phyloP scores from a whole-genome alignment of 2,113 vertebrate species.

The Ictalurus furcatus region DNA sequence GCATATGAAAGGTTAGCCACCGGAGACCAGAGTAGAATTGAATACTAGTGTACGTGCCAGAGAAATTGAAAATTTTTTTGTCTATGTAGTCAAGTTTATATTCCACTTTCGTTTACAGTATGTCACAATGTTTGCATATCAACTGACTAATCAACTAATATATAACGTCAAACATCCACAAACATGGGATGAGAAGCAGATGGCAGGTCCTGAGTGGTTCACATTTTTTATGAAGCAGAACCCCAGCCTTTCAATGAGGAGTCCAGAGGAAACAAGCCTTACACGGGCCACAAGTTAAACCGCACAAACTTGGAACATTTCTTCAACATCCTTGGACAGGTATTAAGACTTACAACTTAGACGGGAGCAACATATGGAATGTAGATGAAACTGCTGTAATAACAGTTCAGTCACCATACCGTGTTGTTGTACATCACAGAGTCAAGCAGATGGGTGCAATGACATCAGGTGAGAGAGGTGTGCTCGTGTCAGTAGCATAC shows the following conservation, averaged over 20 bases:
- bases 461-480: no score
- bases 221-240: conserved; percentile 24
- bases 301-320: no score
- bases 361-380: no score
- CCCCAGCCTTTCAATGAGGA: conserved; percentile 26
- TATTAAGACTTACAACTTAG: no score
- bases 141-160: conserved; percentile 6
- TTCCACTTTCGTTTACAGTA: conserved; percentile 2
- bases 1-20: conserved; percentile 18
- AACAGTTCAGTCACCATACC: no score
- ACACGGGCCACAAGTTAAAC: no score
- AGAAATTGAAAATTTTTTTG: not conserved
- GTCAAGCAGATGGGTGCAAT: no score
- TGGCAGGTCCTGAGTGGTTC: conserved; percentile 9
- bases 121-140: not conserved
- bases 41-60: not conserved
- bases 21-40: conserved; percentile 18
- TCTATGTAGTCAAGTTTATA: conserved; percentile 19
- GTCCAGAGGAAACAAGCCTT: no score
- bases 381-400: no score
- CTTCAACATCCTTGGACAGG: no score
- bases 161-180: conserved; percentile 26
- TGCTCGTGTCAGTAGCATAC: no score
- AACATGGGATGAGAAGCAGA: conserved; percentile 31
- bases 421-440: no score